phyloP scores from a whole-genome alignment of 2,797 vertebrate species.

The Scolopax bukidnonensis region DNA sequence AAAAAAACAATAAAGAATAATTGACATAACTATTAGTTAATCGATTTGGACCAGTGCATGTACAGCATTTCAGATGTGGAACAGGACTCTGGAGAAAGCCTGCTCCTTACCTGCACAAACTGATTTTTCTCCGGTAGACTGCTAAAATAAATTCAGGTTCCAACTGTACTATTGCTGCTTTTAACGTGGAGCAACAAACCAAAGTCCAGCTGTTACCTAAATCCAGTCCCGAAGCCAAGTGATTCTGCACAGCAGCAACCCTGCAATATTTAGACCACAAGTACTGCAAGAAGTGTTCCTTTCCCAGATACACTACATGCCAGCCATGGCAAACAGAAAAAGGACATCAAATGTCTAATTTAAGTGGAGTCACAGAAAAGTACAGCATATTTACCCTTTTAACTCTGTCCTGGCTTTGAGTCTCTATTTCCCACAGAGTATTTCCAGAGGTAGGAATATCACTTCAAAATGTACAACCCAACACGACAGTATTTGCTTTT shows the following conservation, averaged over 20 bases:
- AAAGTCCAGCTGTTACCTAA: not conserved
- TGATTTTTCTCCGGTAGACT: not conserved
- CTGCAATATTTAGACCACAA: not conserved
- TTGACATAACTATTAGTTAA: not conserved
- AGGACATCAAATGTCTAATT: not conserved
- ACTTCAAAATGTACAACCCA: not conserved
- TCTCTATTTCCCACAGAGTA: not conserved
- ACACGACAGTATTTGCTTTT: not conserved
- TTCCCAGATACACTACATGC: not conserved
- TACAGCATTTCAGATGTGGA: not conserved
- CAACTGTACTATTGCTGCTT: not conserved
- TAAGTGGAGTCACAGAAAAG: not conserved
- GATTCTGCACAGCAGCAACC: not conserved
- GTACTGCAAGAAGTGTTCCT: not conserved
- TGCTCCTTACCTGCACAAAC: not conserved
- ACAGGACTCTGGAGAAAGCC: not conserved
- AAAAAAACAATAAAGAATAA: not conserved
- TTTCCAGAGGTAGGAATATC: not conserved
- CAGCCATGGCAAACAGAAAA: not conserved
- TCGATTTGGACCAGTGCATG: not conserved
- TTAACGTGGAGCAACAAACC: not conserved
- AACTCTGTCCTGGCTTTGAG: not conserved
- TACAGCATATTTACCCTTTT: not conserved
- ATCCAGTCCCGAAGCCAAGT: not conserved
- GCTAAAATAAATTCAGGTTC: not conserved